Evolutionary conservation across 2,797 vertebrate species (phyloP), one percentile per base, ranked within the genome.

Genomic region (Cephalopachus bancanus): DNA sequence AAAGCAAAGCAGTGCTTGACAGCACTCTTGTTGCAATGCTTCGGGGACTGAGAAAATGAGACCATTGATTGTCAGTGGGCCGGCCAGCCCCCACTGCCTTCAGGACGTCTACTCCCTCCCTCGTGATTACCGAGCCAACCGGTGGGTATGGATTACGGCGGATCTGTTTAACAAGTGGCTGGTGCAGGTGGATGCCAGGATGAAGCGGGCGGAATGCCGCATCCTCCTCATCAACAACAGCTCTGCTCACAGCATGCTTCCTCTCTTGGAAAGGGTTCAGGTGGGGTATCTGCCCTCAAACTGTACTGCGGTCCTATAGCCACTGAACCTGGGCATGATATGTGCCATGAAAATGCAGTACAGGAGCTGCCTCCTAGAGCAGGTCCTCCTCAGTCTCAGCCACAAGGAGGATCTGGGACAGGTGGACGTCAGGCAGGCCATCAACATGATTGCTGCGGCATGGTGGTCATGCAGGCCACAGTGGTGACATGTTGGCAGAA

Each of bases 21-120:
- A 88, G 92, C 53, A 75, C 85, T 96, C 86, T 95, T 96, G 97
- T 91, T 96, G 78, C 65, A 95, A 10, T 69, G 49, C 89, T 79
- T 98, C 84, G 14, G 89, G 85, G 57, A 95, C 74, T 65, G 94
- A 95, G 97, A 97, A 96, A 96, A 94, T 92, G 84, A 94, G 89
- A 84, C 87, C 72, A 69, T 74, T 95, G 96, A 97, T 94, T 85
- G 88, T 93, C 90, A 88, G 62, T 74, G 93, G 74, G 62, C 93
- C 93, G 91, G 24, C 84, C n/a, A 94, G 79, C 76, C 91, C 94
- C 94, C 81, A 3, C 59, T 95, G 89, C 75, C 80, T 94, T 69
- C 95, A 60, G 89, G 96, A 96, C 11, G 16, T 96, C 59, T 76
- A 33, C 69, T 96, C 84, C 20, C 79, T 97, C 67, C 87, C 87